A percentile compares a stretch with the other conserved stretches of the same genome.
phyloP scores from a whole-genome alignment of 2,888 invertebrate species.

The Alsophila aescularia region DNA sequence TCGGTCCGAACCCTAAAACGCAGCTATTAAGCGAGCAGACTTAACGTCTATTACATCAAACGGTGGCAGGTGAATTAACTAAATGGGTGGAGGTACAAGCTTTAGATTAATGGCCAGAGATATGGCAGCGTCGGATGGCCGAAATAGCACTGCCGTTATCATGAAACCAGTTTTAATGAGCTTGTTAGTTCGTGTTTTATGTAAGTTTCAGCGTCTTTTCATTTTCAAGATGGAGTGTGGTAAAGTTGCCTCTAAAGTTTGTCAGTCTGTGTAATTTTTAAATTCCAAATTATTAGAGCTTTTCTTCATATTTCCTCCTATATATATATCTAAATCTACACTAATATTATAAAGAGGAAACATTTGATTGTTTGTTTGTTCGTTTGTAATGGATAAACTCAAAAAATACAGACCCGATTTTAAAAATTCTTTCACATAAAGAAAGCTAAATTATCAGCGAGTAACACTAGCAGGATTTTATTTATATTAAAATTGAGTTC shows the following conservation, averaged over 20 bases:
- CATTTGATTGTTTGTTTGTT: too few relatives aligned
- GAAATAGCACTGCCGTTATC: conserved; percentile 50
- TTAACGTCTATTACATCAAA: conserved; percentile 65
- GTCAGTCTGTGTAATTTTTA: neutral
- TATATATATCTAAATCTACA: too few relatives aligned
- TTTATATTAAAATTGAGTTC: too few relatives aligned
- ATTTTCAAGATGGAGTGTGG: conserved; percentile 20
- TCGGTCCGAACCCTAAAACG: conserved; percentile 44
- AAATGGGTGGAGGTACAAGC: conserved; percentile 53
- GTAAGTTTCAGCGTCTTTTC: conserved; percentile 27
- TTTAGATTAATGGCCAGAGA: conserved; percentile 66
- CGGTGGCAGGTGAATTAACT: conserved; percentile 66
- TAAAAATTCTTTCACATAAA: too few relatives aligned
- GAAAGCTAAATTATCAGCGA: too few relatives aligned
- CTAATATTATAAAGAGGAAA: too few relatives aligned
- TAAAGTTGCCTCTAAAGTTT: conserved; percentile 11
- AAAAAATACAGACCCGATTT: too few relatives aligned
- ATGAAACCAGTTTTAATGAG: conserved; percentile 36
- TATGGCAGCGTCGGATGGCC: conserved; percentile 51
- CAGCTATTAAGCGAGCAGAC: conserved; percentile 50
- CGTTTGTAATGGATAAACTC: too few relatives aligned
- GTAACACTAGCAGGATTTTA: too few relatives aligned
- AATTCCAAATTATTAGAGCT: neutral
- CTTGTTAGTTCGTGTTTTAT: conserved; percentile 33
- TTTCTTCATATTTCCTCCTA: neutral